Evolutionary conservation across 2,888 invertebrate species (phyloP).

Genomic region (Dasysyrphus tricinctus): DNA sequence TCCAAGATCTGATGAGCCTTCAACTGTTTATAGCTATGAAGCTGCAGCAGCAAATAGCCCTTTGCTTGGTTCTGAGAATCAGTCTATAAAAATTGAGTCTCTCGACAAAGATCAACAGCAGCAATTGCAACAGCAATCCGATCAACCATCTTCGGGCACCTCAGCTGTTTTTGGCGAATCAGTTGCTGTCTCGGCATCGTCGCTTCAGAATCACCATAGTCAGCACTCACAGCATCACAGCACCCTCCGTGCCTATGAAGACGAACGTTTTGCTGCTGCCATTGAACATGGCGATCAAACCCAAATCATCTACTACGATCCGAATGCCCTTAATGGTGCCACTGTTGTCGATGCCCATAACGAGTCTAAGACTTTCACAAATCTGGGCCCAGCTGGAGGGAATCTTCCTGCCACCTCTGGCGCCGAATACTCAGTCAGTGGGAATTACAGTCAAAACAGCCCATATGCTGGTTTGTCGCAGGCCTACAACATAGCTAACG

Average conservation of each 20-base stretch:
- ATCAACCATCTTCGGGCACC: constrained; percentile 66
- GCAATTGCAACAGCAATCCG: constrained; percentile 76
- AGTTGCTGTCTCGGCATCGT: constrained; percentile 79
- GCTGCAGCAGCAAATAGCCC: constrained; percentile 51
- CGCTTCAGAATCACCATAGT: constrained; percentile 75
- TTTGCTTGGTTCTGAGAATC: constrained; percentile 80
- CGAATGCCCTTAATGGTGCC: constrained; percentile 67
- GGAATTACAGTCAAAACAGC: constrained; percentile 78
- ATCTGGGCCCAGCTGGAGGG: constrained; percentile 79
- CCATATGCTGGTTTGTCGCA: constrained; percentile 78
- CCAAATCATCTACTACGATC: constrained; percentile 79
- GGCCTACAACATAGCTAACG: constrained; percentile 79
- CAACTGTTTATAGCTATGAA: constrained; percentile 79
- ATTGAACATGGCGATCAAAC: constrained; percentile 78
- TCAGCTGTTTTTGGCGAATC: constrained; percentile 76
- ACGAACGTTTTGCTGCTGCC: constrained; percentile 76
- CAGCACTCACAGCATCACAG: constrained; percentile 61
- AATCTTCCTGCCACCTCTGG: constrained; percentile 19
- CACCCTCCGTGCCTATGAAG: constrained; percentile 76
- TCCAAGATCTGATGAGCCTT: constrained; percentile 79
- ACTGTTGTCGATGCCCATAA: constrained; percentile 79
- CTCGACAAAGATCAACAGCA: constrained; percentile 80
- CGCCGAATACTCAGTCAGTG: constrained; percentile 77
- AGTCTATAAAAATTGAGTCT: constrained; percentile 81
- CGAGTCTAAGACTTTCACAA: constrained; percentile 82